Evolutionary conservation across 2,797 vertebrate species (phyloP), one percentile per base, ranked within the genome.

Genomic region (Myripristis murdjan): DNA sequence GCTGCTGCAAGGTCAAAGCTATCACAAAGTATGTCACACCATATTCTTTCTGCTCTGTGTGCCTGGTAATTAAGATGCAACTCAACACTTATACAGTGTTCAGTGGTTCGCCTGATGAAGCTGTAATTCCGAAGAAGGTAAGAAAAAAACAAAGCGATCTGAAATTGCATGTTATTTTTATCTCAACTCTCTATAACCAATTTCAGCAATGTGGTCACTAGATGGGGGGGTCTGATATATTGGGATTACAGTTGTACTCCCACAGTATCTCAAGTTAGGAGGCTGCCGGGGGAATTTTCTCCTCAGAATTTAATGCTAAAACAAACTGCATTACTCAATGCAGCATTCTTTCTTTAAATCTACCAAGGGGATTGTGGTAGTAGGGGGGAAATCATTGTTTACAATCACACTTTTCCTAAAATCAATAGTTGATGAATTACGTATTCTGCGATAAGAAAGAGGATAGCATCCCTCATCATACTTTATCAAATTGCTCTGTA

Each of bases 351-450:
- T 71, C 64, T 7, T 70, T 23, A n/a, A 83, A 89, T 87, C 73
- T 81, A 79, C 75, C 64, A 73, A 52, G 6, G 77, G 65, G 70
- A 87, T 79, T 58, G 43, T 22, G 63, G 57, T 26, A 33, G 23
- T 55, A 61, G 64, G 76, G 58, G 37, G 48, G 85, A 83, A 83
- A 85, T 81, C 2, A 83, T 62, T 78, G 77, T 87, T 87, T 80
- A 87, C 87, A 77, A 85, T 86, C 67, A 68, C 81, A 81, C 83
- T 84, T 82, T 64, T 56, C 10, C 68, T 47, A 71, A 79, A 89
- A 87, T 90, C 86, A 81, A 85, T 87, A 86, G 67, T 68, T 78
- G 79, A 83, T 82, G 55, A 85, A 86, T 85, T 80, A 71, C 60
- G 70, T 61, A 79, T 83, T 88, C 73, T 77, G 53, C 77, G 63